Base-by-base conservation (phyloP, 64 coral and sea anemone species). In the Exaiptasia diaphana region DNA sequence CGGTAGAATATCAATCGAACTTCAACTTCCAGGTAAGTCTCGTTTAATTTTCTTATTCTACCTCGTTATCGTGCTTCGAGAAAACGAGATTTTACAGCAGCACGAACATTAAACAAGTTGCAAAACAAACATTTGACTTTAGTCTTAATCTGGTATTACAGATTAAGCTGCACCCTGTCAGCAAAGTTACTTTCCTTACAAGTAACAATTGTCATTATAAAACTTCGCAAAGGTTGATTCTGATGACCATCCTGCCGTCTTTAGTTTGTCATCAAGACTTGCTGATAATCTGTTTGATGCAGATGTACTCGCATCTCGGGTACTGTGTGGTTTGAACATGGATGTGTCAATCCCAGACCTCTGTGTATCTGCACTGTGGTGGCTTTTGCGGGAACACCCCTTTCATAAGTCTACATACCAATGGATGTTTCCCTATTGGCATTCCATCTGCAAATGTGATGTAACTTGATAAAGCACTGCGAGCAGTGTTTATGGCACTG, bases 1-100 rank as follows among this genome's bases (percentile, higher is more conserved):
- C n/a, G 71, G 46, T 74, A 77, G 74, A 77, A 77, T 77, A 28
- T 37, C 74, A 77, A 77, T 77, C 74, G 56, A 77, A 54, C 74
- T 73, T 73, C 69, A 73, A 73, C 69, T 73, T 73, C n/a, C 69
- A 68, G 64, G 64, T 33, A 68, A 68, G 64, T 27, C 64, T 68
- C 24, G 64, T 68, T 68, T 68, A 68, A 68, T 68, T 68, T 68
- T 68, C 18, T 17, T 33, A 68, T 68, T 68, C 64, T 68, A 74
- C 46, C 36, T 38, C 18, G 64, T 68, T 38, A 68, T 38, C 64
- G 64, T 4, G 36, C 64, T 12, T 21, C 20, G 29, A 38, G 64
- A 68, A 20, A 21, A 68, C 64, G 32, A 29, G 64, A 68, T n/a
- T n/a, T n/a, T 13, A 65, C 15, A 65, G 62, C 62, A 65, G 33